Evolutionary conservation across 2,888 invertebrate species (phyloP).

Genomic region (Lagria hirta): DNA sequence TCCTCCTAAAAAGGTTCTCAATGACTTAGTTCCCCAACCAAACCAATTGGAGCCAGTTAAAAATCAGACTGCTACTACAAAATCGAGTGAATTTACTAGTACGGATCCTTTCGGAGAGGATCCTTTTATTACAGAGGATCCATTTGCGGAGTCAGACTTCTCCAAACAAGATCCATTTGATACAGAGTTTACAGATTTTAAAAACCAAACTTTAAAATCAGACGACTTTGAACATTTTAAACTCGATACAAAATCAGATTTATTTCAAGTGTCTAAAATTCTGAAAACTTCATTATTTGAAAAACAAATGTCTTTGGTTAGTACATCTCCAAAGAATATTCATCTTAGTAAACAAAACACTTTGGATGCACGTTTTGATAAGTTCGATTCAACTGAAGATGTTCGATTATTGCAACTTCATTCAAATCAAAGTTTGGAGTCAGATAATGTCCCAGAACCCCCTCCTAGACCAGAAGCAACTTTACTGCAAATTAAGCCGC

Average conservation of each 20-base stretch:
- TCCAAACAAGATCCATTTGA: conserved; percentile 62
- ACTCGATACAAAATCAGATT: conserved; percentile 29
- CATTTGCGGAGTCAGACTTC: conserved; percentile 63
- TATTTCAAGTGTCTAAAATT: conserved; percentile 38
- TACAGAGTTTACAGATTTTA: conserved; percentile 47
- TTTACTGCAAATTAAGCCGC: conserved; percentile 65
- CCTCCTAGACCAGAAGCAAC: conserved; percentile 70
- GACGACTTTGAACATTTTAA: conserved; percentile 22
- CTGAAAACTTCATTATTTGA: conserved; percentile 40
- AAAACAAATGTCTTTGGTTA: conserved; percentile 37
- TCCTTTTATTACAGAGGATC: conserved; percentile 72
- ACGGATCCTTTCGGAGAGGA: conserved; percentile 70
- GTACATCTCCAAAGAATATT: conserved; percentile 25
- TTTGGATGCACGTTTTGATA: conserved; percentile 49
- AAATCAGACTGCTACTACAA: conserved; percentile 24
- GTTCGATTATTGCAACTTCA: conserved; percentile 38
- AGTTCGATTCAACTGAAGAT: conserved; percentile 34
- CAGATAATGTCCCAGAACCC: conserved; percentile 61
- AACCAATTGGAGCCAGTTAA: conserved; percentile 30
- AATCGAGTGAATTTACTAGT: conserved; percentile 52
- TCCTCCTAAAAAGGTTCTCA: conserved; percentile 89
- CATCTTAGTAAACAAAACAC: conserved; percentile 50
- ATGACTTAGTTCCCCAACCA: conserved; percentile 67
- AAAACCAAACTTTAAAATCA: conserved; percentile 2
- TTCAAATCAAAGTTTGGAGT: conserved; percentile 48